Percentiles rank a stretch among this genome's conserved stretches.
phyloP scores from a whole-genome alignment of 2,113 vertebrate species.

The Carettochelys insculpta region DNA sequence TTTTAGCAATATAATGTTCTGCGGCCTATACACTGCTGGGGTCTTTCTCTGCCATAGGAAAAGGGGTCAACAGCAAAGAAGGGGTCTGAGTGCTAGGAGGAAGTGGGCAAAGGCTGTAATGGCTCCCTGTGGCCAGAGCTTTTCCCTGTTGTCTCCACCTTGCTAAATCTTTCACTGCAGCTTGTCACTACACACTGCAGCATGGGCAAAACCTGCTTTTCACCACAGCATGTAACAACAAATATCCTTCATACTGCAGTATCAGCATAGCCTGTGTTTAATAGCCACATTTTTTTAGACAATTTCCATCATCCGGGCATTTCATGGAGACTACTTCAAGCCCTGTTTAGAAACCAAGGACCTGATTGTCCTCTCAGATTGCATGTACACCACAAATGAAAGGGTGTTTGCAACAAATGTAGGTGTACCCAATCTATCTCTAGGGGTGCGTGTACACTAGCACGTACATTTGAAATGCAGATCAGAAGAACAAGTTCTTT shows the following conservation, averaged over 20 bases:
- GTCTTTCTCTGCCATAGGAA: not conserved
- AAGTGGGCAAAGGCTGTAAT: not conserved
- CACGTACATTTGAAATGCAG: no score
- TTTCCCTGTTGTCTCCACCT: not conserved
- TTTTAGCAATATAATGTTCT: not conserved
- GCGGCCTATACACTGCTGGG: not conserved
- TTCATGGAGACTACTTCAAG: not conserved
- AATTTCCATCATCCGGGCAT: not conserved
- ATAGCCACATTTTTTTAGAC: not conserved
- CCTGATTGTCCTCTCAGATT: not conserved
- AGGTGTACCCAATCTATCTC: not conserved
- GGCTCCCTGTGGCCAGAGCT: no score
- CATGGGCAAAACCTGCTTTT: not conserved
- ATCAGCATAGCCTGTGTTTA: not conserved
- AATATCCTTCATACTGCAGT: not conserved
- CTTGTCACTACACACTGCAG: not conserved
- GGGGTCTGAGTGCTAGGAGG: not conserved
- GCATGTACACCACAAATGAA: not conserved
- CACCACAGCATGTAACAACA: not conserved
- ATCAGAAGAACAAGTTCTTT: no score
- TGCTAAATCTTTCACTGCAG: not conserved
- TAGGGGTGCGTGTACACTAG: no score
- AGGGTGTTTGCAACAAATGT: not conserved
- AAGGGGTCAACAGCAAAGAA: not conserved
- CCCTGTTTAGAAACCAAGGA: not conserved